phyloP scores from a whole-genome alignment of 2,888 invertebrate species.

The Drosophila aldrichi region DNA sequence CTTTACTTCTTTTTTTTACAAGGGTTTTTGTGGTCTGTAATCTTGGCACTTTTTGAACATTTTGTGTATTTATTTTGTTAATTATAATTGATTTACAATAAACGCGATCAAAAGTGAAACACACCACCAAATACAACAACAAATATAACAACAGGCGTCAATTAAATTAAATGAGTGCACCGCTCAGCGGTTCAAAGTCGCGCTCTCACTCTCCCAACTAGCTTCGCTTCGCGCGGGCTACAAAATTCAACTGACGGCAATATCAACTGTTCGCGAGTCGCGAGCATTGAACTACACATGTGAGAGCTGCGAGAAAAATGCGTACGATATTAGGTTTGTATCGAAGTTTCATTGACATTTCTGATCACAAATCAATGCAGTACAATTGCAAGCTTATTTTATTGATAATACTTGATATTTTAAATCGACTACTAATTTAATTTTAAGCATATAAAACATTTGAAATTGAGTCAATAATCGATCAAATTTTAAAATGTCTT shows the following conservation, averaged over 20 bases:
- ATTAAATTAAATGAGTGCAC: constrained; percentile 56
- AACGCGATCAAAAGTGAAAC: constrained; percentile 27
- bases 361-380: neutral
- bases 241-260: constrained; percentile 48
- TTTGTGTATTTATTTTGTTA: constrained; percentile 45
- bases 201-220: constrained; percentile 6
- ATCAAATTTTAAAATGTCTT: no score
- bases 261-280: neutral
- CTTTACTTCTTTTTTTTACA: constrained; percentile 23
- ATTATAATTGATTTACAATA: constrained; percentile 61
- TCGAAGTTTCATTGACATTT: neutral
- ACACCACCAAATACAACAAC: constrained; percentile 35
- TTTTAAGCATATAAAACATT: no score
- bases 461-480: no score
- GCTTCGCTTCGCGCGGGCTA: constrained; percentile 39
- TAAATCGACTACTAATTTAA: no score
- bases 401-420: no score
- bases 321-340: neutral
- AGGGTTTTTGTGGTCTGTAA: constrained; percentile 25
- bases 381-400: neutral
- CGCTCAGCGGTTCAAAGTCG: constrained; percentile 27
- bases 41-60: constrained; percentile 19
- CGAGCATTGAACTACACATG: constrained; percentile 40
- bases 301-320: constrained; percentile 21
- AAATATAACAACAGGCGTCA: constrained; percentile 49